Evolutionary conservation across 2,113 vertebrate species (phyloP).

Genomic region (Sander vitreus): DNA sequence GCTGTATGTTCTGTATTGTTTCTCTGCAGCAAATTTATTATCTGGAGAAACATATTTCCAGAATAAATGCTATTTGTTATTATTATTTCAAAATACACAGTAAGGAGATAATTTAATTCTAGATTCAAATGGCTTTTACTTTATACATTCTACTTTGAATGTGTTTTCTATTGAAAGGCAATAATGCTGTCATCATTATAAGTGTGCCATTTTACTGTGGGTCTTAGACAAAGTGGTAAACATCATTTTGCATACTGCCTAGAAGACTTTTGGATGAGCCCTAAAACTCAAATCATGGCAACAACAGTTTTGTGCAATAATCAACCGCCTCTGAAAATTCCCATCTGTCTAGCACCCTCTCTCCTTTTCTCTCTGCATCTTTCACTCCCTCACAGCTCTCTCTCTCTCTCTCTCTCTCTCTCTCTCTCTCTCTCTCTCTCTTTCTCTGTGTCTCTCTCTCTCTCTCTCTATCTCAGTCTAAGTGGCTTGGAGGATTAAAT

Average conservation of each 20-base stretch:
- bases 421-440: neutral
- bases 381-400: neutral
- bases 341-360: neutral
- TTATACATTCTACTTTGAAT: neutral
- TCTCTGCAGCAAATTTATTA: too few relatives aligned
- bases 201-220: neutral
- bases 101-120: neutral
- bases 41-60: too few relatives aligned
- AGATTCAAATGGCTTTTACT: neutral
- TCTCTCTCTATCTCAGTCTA: slow-evolving; percentile 3
- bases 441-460: neutral
- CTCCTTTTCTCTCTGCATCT: neutral
- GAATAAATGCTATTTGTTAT: too few relatives aligned
- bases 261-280: slow-evolving; percentile 2
- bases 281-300: neutral
- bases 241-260: neutral
- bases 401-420: neutral
- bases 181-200: neutral
- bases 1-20: too few relatives aligned
- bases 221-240: neutral
- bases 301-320: neutral
- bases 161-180: neutral
- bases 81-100: too few relatives aligned
- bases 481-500: slow-evolving; percentile 67
- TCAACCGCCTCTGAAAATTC: neutral